Evolutionary conservation across 1,140 invertebrate species (phyloP).

Genomic region (Antheraea pernyi): DNA sequence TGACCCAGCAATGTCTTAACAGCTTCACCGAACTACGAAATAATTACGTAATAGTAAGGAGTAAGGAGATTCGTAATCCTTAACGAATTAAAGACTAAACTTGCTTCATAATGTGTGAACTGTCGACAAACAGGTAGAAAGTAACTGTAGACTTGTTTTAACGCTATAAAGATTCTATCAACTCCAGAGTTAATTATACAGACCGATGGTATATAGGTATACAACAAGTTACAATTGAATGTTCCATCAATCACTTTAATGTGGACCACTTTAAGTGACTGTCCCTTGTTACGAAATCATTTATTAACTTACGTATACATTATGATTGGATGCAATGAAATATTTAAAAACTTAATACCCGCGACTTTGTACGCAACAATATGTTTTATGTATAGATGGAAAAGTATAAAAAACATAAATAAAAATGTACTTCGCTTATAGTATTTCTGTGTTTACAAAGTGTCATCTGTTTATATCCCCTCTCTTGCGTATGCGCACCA

Average conservation of each 20-base stretch:
- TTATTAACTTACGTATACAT: conserved; percentile 22
- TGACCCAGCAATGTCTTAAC: too few relatives aligned
- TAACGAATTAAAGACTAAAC: neutral
- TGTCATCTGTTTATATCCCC: too few relatives aligned
- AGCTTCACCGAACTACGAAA: too few relatives aligned
- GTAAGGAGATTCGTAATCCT: neutral
- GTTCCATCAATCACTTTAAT: conserved; percentile 24
- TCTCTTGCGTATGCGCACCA: too few relatives aligned
- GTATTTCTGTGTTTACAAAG: too few relatives aligned
- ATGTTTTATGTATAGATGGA: too few relatives aligned
- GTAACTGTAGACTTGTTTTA: neutral
- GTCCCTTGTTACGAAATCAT: conserved; percentile 16
- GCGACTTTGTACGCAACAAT: too few relatives aligned
- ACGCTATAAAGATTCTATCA: conserved; percentile 9
- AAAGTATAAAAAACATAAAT: too few relatives aligned
- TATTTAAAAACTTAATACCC: too few relatives aligned
- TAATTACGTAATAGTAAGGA: neutral
- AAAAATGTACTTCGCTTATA: too few relatives aligned
- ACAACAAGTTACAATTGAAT: conserved; percentile 19
- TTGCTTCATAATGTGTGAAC: neutral
- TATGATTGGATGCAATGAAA: neutral
- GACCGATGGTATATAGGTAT: conserved; percentile 1
- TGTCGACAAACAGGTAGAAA: neutral
- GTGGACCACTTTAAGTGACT: conserved; percentile 29
- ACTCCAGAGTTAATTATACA: conserved; percentile 5